These are phyloP conservation scores for Fopius arisanus DNA, from an alignment of 1,140 invertebrate genomes.

Conservation along the genomic window DNA sequence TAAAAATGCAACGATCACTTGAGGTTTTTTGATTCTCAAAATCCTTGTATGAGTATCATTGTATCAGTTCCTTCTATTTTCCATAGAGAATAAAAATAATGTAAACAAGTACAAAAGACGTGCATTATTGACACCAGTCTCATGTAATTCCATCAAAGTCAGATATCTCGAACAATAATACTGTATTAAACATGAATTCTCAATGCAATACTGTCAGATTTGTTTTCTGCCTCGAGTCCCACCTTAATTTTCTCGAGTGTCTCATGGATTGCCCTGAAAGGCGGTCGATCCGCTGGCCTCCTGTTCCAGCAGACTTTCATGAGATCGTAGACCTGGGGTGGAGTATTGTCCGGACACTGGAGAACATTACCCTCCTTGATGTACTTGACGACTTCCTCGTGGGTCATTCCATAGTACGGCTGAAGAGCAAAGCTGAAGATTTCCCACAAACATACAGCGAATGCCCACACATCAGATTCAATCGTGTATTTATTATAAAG, in stretches of 20 bases:
- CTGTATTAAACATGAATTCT: conserved; percentile 52
- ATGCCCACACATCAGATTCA: conserved; percentile 94
- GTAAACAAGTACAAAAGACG: too few relatives aligned
- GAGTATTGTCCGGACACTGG: conserved; percentile 88
- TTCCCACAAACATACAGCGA: conserved; percentile 93
- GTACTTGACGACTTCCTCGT: conserved; percentile 93
- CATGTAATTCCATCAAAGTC: neutral
- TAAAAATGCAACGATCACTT: neutral
- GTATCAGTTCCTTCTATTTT: neutral
- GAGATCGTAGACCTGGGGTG: conserved; percentile 87
- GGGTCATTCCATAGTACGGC: conserved; percentile 94
- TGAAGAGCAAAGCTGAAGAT: conserved; percentile 93
- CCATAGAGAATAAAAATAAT: neutral
- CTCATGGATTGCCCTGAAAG: conserved; percentile 80
- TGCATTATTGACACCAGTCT: neutral
- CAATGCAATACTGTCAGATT: conserved; percentile 51
- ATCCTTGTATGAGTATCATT: neutral
- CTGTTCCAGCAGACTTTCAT: conserved; percentile 94
- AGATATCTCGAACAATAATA: neutral
- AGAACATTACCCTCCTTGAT: conserved; percentile 91
- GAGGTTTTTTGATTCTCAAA: neutral
- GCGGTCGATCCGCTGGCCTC: conserved; percentile 83
- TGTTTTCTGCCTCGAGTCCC: conserved; percentile 64
- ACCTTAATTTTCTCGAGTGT: conserved; percentile 72
- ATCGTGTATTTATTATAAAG: conserved; percentile 93